Evolutionary conservation across 2,797 vertebrate species (phyloP), one percentile per base, ranked within the genome.

Genomic region (Sebastes umbrosus): DNA sequence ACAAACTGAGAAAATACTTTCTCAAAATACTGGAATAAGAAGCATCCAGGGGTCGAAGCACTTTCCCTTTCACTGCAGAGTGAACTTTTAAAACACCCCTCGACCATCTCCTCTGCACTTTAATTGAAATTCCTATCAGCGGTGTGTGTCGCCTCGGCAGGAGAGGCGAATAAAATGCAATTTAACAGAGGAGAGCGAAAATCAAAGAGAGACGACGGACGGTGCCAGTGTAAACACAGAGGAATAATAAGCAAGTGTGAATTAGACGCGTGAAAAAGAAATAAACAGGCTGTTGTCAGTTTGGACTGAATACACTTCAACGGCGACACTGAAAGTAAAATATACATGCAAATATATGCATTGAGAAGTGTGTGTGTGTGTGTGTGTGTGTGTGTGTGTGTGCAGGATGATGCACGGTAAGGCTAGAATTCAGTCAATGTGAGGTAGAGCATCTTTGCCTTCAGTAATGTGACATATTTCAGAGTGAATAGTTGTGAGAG

Each of bases 81-180:
- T 29, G 55, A 87, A 83, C 70, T 73, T 79, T 63, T 31, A 65
- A 80, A 83, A 75, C 68, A 50, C 16, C 16, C 57, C 69, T 73
- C 32, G 11, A 69, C 59, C 68, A 76, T 82, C 80, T 77, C 72
- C 60, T 62, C 73, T 76, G 59, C 67, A 69, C 73, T 87, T 77
- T 80, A 81, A 90, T 81, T 86, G 74, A 85, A 84, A 85, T 75
- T 79, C 66, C 78, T 80, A 71, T 88, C 69, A 59, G 75, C 20
- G 62, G 14, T 29, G 7, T 29, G 7, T 12, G 36, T 46, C 5
- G 62, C 73, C 46, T 78, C 52, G 27, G 76, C 55, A 73, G 60
- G 60, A 58, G 64, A 54, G 4, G 52, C 5, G 6, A 58, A 66
- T 39, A 59, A 59, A 77, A 79, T 31, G 18, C 73, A 81, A 73